Conservation (phyloP, 2,888 invertebrate species). For the Melanargia galathea region DNA sequence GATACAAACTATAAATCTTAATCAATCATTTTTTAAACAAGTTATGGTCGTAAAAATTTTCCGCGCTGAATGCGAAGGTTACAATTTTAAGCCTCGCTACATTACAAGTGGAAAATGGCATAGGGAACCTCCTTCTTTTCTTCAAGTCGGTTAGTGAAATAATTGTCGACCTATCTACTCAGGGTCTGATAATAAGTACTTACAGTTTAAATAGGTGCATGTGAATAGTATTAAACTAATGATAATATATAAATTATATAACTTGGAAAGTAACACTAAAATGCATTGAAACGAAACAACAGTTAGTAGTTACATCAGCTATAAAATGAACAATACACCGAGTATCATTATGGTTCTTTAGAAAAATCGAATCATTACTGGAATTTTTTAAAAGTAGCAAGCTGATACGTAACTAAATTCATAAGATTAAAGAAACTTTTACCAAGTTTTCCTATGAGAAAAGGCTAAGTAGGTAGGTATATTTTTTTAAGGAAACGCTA, state of each 20-base stretch:
- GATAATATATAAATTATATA: constrained; percentile 8
- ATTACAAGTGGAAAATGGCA: not conserved
- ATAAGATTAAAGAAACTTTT: constrained; percentile 1
- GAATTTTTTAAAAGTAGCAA: not conserved
- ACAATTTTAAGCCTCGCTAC: not conserved
- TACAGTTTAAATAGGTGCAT: no score
- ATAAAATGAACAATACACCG: constrained; percentile 6
- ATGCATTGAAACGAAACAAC: constrained; percentile 11
- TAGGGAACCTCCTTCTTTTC: not conserved
- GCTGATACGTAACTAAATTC: not conserved
- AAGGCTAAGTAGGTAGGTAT: no score
- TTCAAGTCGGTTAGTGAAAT: not conserved
- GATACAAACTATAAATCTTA: not conserved
- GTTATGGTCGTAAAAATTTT: not conserved
- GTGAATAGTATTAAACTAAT: no score
- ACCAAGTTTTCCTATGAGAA: not conserved
- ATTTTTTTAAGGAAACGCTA: no score
- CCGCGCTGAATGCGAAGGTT: not conserved
- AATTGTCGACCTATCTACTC: not conserved
- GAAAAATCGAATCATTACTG: constrained; percentile 2
- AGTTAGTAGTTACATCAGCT: constrained; percentile 11
- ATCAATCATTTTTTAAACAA: constrained; percentile 8
- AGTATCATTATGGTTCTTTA: not conserved
- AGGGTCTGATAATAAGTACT: no score
- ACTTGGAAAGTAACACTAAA: constrained; percentile 13